Conservation (phyloP, 1,140 invertebrate genomes). For the Pseudomyrmex gracilis region DNA sequence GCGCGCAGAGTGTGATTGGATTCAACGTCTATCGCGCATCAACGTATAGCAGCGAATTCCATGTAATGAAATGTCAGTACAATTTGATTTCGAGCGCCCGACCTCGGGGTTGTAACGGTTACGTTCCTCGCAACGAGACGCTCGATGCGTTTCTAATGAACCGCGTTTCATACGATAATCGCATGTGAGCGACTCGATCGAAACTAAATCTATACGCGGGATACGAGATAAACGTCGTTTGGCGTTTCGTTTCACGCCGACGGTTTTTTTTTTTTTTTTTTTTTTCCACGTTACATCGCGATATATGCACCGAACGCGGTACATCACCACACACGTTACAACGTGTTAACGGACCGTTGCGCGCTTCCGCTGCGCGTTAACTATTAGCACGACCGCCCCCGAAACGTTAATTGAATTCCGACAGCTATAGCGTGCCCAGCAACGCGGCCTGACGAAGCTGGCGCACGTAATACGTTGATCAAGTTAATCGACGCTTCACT, state of each 20-base stretch:
- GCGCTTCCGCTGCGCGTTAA: slow-evolving; percentile 59
- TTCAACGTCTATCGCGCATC: slow-evolving; percentile 46
- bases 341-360: slow-evolving; percentile 36
- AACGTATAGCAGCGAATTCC: slow-evolving; percentile 44
- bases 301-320: neutral
- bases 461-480: slow-evolving; percentile 74
- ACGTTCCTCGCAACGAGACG: slow-evolving; percentile 33
- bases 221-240: slow-evolving; percentile 56
- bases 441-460: slow-evolving; percentile 65
- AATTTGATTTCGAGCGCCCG: slow-evolving; percentile 49
- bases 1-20: slow-evolving; percentile 28
- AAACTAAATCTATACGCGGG: slow-evolving; percentile 4
- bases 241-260: slow-evolving; percentile 49
- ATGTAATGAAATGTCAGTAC: slow-evolving; percentile 54
- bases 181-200: slow-evolving; percentile 42
- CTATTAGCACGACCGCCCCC: slow-evolving; percentile 52
- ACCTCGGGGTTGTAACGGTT: slow-evolving; percentile 34
- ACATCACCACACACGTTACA: slow-evolving; percentile 24
- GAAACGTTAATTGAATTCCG: slow-evolving; percentile 73
- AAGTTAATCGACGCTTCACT: slow-evolving; percentile 74
- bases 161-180: slow-evolving; percentile 57
- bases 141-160: slow-evolving; percentile 54
- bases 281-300: slow-evolving; percentile 42
- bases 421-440: slow-evolving; percentile 57
- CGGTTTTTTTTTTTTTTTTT: slow-evolving; percentile 44